These are phyloP conservation scores for Bellardia bayeri DNA, from an alignment of 2,888 invertebrate species.

Conservation along the genomic window DNA sequence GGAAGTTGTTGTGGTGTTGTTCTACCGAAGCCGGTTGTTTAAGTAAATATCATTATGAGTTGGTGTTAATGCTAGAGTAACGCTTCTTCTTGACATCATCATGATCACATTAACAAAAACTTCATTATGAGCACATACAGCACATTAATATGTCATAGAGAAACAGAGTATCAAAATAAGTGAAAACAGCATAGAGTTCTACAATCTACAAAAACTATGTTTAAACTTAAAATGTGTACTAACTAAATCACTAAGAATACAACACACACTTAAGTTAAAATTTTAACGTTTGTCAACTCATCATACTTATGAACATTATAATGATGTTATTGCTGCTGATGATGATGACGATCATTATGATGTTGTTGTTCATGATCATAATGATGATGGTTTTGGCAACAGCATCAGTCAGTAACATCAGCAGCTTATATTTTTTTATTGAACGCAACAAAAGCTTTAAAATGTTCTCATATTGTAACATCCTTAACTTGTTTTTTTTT, in stretches of 20 bases:
- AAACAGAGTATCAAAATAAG: constrained; percentile 13
- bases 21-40: constrained; percentile 80
- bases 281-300: background rate
- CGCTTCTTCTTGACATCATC: background rate
- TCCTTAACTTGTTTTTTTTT: constrained; percentile 77
- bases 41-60: constrained; percentile 71
- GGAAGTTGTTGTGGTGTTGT: constrained; percentile 74
- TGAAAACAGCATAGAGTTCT: background rate
- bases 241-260: background rate
- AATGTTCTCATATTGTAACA: constrained; percentile 74
- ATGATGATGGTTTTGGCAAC: constrained; percentile 54
- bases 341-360: constrained; percentile 15
- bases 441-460: constrained; percentile 37
- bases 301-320: background rate
- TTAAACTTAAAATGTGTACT: background rate
- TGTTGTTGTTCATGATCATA: constrained; percentile 28
- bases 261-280: background rate
- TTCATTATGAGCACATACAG: constrained; percentile 6
- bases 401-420: constrained; percentile 23
- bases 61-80: background rate
- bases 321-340: background rate
- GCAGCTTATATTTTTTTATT: background rate
- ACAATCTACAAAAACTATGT: background rate
- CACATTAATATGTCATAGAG: background rate
- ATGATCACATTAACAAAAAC: background rate